Conservation (phyloP, 1,140 invertebrate species). For the Sitobion miscanthi region DNA sequence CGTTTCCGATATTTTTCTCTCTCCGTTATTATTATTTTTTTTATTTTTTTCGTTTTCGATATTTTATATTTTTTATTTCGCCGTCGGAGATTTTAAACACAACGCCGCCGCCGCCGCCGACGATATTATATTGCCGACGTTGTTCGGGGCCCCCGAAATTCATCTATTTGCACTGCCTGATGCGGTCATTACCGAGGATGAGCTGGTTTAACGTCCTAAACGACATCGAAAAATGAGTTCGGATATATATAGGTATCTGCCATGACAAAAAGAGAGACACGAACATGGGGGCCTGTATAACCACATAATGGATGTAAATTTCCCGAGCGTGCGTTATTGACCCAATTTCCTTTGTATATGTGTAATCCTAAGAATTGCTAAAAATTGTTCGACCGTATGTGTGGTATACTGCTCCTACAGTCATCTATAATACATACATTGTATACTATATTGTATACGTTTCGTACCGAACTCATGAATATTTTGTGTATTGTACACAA, state of each 20-base stretch:
- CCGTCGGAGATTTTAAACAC: background rate
- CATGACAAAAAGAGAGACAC: background rate
- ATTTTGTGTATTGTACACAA: background rate
- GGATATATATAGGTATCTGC: background rate
- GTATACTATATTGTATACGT: background rate
- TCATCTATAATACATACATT: background rate
- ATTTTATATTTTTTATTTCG: background rate
- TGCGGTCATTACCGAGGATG: conserved; percentile 26
- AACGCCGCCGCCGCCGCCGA: background rate
- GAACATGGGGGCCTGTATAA: background rate
- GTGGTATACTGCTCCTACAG: background rate
- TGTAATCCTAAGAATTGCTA: background rate
- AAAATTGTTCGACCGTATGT: conserved; percentile 3
- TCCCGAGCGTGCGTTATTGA: background rate
- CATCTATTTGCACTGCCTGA: background rate
- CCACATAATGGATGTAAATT: conserved; percentile 31
- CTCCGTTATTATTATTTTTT: background rate
- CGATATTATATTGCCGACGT: background rate
- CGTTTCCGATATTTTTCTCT: background rate
- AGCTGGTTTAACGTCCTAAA: conserved; percentile 29
- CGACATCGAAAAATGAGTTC: conserved; percentile 6
- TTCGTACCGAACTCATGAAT: background rate
- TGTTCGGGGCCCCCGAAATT: background rate
- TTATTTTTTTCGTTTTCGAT: background rate
- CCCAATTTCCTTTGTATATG: background rate